Base-by-base conservation (phyloP, 2,888 invertebrate genomes). In the Callosobruchus maculatus region DNA sequence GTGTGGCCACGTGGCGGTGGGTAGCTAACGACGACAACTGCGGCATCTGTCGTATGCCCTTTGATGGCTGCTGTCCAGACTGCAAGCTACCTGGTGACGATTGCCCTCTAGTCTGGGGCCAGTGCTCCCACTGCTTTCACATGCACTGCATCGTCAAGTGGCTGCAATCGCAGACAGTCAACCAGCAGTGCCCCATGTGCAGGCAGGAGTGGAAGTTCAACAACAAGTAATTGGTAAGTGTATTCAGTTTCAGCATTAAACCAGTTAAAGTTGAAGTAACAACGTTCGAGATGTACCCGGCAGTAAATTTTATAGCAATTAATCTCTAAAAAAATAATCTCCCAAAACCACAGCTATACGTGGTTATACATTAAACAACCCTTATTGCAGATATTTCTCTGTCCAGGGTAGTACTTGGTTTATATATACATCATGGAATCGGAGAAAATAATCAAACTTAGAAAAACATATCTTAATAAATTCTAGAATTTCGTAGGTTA, bases 61-160 rank as follows among this genome's bases (percentile, higher is more conserved):
- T 99, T 89, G 99, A 99, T 88, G 97, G 96, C 82, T 98, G 98
- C 86, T 99, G 98, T 85, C 97, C 98, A 0, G 98, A 99, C 88
- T 99, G 98, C 88, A 97, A 97, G 88, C 89, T 97, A 78, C 98
- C 98, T 22, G 98, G 98, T 72, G 98, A 99, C 89, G 98, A 98
- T 88, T 99, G 98, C 85, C 98, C 99, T 20, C 88, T 99, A 85
- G 98, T 98, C 80, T 98, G 98, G 97, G 99, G 99, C 76, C 95
- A 96, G 84, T 99, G 99, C 88, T 96, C 97, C 9, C 99, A 99
- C 89, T 98, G 98, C 88, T 99, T 99, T 88, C 99, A 99, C 88
- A 98, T 98, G 88, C 99, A 99, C 88, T 99, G 99, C 89, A 99
- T 99, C 84, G 96, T 97, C 86, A 99, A 99, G 91, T 99, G 99